Percentiles rank a stretch among this genome's conserved stretches.
Conservation (phyloP, 2,797 vertebrate genomes). For the Sphenodon punctatus region DNA sequence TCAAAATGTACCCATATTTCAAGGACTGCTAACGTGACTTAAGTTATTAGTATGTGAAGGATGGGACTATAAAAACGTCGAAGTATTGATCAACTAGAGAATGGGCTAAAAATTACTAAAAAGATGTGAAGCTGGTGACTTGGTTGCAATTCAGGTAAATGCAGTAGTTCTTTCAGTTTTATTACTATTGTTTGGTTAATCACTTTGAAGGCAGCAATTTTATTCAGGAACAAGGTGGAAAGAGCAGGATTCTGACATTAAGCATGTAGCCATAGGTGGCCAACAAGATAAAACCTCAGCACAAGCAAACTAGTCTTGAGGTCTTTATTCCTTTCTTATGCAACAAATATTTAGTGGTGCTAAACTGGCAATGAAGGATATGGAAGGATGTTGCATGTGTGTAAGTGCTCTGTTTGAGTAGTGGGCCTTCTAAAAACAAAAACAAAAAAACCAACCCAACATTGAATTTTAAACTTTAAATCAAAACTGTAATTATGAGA, state of each 20-base stretch:
- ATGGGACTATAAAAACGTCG: neutral
- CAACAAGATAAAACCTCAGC: neutral
- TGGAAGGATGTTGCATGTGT: neutral
- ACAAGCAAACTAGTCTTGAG: neutral
- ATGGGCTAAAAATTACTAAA: neutral
- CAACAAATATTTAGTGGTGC: conserved; percentile 32
- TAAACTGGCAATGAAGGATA: conserved; percentile 1
- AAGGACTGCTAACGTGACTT: too few relatives aligned
- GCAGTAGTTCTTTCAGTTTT: too few relatives aligned
- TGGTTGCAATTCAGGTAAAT: neutral
- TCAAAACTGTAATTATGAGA: conserved; percentile 68
- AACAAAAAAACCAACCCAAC: conserved; percentile 3
- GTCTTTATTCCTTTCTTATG: neutral
- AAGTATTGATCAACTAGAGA: neutral
- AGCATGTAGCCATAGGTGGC: neutral
- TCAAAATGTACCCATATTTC: too few relatives aligned
- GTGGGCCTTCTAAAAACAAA: conserved; percentile 29
- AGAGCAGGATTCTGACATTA: neutral
- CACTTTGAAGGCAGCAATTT: too few relatives aligned
- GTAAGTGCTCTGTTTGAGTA: neutral
- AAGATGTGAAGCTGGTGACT: neutral
- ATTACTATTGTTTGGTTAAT: too few relatives aligned
- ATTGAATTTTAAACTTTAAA: conserved; percentile 69
- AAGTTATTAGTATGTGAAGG: neutral
- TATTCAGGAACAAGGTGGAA: too few relatives aligned